Percentiles rank a stretch among this genome's conserved stretches.
These are phyloP conservation scores for Myrmophylax atrothorax DNA, from an alignment of 2,113 vertebrate species.

Conservation along the genomic window DNA sequence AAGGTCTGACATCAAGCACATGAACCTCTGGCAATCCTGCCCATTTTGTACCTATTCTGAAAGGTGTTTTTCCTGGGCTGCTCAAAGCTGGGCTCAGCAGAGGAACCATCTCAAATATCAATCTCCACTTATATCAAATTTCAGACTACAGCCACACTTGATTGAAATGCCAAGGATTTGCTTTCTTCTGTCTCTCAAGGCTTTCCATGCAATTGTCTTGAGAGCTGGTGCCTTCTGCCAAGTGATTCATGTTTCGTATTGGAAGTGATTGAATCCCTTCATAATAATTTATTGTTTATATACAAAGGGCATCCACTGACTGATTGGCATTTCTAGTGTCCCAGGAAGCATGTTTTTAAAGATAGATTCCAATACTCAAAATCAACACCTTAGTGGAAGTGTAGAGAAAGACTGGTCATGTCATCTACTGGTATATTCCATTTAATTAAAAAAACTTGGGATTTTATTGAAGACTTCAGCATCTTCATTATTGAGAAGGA, in stretches of 20 bases:
- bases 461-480: neutral
- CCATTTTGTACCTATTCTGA: neutral
- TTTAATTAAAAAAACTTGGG: neutral
- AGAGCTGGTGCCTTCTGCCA: neutral
- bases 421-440: neutral
- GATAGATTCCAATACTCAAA: neutral
- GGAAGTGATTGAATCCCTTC: neutral
- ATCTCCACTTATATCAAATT: neutral
- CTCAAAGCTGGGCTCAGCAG: neutral
- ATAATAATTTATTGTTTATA: neutral
- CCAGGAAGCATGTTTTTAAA: neutral
- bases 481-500: neutral
- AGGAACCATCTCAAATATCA: neutral
- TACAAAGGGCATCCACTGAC: neutral
- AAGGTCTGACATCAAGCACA: neutral
- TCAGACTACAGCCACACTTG: neutral
- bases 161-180: neutral
- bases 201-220: neutral
- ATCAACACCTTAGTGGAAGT: neutral
- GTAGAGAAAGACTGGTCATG: neutral
- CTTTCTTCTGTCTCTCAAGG: neutral
- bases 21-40: neutral
- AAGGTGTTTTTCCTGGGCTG: neutral
- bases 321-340: neutral
- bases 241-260: neutral